Evolutionary conservation across 2,113 vertebrate genomes (phyloP).

Genomic region (Hiodon tergisus): DNA sequence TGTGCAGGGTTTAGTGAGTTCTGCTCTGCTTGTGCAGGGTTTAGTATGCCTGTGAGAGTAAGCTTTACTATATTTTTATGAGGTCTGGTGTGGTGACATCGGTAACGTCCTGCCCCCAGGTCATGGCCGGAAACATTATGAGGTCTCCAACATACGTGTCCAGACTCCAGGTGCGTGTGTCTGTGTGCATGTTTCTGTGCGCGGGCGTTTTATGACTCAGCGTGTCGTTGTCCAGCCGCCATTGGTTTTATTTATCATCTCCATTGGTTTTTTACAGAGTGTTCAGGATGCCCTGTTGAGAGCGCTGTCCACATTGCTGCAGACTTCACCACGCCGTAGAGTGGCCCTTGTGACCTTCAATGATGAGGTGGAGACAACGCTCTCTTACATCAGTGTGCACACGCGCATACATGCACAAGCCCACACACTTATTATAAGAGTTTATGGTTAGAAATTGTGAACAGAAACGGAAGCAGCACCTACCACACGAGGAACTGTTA

Average conservation of each 20-base stretch:
- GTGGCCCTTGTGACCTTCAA: conserved; percentile 65
- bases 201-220: not conserved
- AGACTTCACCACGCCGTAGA: conserved; percentile 52
- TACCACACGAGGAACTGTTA: no score
- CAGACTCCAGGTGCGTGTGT: conserved; percentile 55
- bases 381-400: not conserved
- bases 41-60: no score
- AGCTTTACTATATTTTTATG: no score
- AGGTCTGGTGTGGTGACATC: not conserved
- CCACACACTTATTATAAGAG: not conserved
- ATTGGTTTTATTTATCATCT: not conserved
- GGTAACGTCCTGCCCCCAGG: conserved; percentile 26
- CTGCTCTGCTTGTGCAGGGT: not conserved
- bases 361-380: conserved; percentile 47
- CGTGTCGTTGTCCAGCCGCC: not conserved
- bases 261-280: conserved; percentile 36
- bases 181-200: not conserved
- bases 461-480: no score
- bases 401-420: not conserved
- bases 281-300: conserved; percentile 62
- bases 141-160: conserved; percentile 45
- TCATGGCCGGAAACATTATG: conserved; percentile 38
- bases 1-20: not conserved
- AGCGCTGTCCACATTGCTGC: conserved; percentile 44
- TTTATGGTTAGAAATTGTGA: not conserved